phyloP scores from a whole-genome alignment of 2,797 vertebrate species.

The Phylloscopus collybita region DNA sequence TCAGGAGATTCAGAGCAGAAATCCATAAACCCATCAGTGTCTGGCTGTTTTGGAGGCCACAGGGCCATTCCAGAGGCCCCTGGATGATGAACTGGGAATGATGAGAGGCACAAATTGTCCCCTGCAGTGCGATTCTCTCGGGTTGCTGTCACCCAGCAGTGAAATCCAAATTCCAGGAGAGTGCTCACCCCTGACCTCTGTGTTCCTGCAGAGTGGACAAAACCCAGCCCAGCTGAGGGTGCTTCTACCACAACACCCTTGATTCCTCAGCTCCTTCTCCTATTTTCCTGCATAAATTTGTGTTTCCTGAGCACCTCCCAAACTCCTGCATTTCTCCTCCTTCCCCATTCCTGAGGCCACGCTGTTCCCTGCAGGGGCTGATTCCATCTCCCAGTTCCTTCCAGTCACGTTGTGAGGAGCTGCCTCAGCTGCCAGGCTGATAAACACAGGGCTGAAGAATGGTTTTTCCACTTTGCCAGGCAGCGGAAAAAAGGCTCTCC shows the following conservation, averaged over 20 bases:
- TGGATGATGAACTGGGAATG: neutral
- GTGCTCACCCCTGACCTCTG: neutral
- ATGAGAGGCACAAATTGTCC: neutral
- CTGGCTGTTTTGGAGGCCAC: neutral
- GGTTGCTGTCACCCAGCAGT: neutral
- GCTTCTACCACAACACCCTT: neutral
- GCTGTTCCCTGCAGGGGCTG: neutral
- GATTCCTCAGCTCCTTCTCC: neutral
- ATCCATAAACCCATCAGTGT: neutral
- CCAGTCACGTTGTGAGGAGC: neutral
- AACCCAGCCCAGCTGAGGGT: neutral
- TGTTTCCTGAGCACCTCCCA: neutral
- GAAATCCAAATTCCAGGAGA: neutral
- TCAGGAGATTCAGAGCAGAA: neutral
- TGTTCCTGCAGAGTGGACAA: neutral
- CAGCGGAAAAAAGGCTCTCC: constrained; percentile 28
- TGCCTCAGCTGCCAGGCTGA: neutral
- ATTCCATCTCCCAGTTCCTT: neutral
- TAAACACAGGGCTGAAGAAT: constrained; percentile 7
- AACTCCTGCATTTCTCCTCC: neutral
- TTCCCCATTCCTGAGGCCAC: neutral
- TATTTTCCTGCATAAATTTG: neutral
- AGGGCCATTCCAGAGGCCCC: neutral
- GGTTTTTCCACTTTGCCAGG: constrained; percentile 55
- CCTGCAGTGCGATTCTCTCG: neutral